These are phyloP conservation scores for Pseudonaja textilis DNA, from an alignment of 2,113 vertebrate species.

Conservation along the genomic window DNA sequence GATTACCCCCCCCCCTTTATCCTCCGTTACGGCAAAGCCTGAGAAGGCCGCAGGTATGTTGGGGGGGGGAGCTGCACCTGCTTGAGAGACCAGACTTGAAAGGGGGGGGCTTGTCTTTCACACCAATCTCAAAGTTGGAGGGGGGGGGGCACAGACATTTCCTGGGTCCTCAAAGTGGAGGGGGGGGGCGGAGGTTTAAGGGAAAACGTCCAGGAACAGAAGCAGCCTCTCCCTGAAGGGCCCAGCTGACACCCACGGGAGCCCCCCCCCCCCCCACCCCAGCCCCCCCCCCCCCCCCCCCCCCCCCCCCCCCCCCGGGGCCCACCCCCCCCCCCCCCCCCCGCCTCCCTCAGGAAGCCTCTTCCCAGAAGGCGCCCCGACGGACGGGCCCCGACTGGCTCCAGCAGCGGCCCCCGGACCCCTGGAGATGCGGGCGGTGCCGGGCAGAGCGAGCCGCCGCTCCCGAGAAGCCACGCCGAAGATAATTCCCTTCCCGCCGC, in stretches of 20 bases:
- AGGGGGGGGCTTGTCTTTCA: background rate
- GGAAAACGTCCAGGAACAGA: too few species aligned
- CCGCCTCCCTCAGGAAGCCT: background rate
- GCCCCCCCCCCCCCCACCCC: background rate
- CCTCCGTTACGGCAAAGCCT: background rate
- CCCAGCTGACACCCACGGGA: background rate
- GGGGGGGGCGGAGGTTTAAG: fast-evolving
- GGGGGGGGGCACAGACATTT: too few species aligned
- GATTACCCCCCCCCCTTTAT: background rate
- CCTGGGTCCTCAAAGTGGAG: background rate
- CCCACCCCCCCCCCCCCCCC: background rate
- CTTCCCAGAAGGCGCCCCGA: background rate
- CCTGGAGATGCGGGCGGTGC: background rate
- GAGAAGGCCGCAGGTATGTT: background rate
- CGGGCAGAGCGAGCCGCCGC: too few species aligned
- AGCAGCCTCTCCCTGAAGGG: background rate
- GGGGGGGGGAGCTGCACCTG: background rate
- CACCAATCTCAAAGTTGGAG: background rate
- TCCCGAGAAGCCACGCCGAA: background rate
- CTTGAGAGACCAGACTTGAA: background rate
- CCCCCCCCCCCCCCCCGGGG: too few species aligned
- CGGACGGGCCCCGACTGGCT: background rate
- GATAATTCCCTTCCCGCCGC: too few species aligned
- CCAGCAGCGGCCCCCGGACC: background rate
- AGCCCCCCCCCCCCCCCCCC: too few species aligned